Base-by-base conservation (phyloP, 2,797 vertebrate genomes). In the Meda fulgida region DNA sequence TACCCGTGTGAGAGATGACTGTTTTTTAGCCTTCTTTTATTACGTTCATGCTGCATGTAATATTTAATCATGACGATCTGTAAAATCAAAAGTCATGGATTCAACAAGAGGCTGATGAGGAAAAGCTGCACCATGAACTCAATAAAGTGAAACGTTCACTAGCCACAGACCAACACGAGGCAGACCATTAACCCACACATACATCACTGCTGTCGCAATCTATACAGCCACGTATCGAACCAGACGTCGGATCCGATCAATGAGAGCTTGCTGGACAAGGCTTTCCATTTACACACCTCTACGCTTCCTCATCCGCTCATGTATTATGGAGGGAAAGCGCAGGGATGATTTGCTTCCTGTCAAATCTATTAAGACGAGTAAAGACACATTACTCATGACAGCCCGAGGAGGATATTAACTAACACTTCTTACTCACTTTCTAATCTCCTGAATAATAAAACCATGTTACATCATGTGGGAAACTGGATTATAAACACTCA, bases 141-240 rank as follows among this genome's bases (percentile, higher is more conserved):
- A 88, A 91, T 91, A 90, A 92, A 88, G 82, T 76, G 3, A 65
- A 89, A 93, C 91, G 91, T 93, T 93, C 88, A 88, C 16, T 73
- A 80, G 81, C 86, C 85, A 36, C 43, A 81, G 83, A 80, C 84
- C 80, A 79, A 84, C 88, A 77, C 84, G 88, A 88, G 83, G 88
- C 79, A 90, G 90, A 91, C 84, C 88, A 91, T 92, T 91, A 91
- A 81, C 89, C 78, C 46, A 5, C 46, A 48, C 83, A 85, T 87
- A 81, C 87, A 88, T 91, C 91, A 91, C 86, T 88, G 90, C 92
- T 94, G 92, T 90, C 88, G 89, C 91, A 92, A 91, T 88, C 21
- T n/a, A n/a, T n/a, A n/a, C n/a, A 31, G 76, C 23, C 53, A 84
- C 83, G 81, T 63, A 85, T 88, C 73, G 86, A 87, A 72, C 80